Evolutionary conservation across 2,888 invertebrate genomes (phyloP).

Genomic region (Podabrus alpinus): DNA sequence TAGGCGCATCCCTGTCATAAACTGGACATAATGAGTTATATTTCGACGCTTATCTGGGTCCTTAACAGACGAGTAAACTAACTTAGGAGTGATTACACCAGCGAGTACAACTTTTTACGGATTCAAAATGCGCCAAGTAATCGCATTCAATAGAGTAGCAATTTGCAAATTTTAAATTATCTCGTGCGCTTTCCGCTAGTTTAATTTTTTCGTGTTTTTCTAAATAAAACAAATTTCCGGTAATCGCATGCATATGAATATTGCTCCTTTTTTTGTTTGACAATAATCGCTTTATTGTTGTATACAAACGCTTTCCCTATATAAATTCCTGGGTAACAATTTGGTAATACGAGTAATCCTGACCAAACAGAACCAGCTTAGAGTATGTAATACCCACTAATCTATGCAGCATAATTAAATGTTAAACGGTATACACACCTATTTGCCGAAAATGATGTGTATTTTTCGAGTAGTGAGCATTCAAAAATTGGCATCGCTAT

Average conservation of each 20-base stretch:
- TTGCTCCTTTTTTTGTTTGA: background rate
- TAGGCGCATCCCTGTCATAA: conserved; percentile 41
- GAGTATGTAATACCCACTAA: conserved; percentile 26
- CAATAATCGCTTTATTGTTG: conserved; percentile 18
- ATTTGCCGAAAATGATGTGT: background rate
- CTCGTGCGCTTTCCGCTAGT: conserved; percentile 19
- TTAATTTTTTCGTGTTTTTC: conserved; percentile 10
- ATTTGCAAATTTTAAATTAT: conserved; percentile 12
- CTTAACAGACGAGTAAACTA: conserved; percentile 43
- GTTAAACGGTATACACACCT: conserved; percentile 19
- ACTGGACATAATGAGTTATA: conserved; percentile 48
- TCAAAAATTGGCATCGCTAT: background rate
- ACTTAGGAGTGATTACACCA: conserved; percentile 19
- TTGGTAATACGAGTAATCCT: conserved; percentile 26
- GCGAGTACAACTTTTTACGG: conserved; percentile 18
- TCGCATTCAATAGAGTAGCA: conserved; percentile 23
- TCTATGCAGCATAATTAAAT: conserved; percentile 27
- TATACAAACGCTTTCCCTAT: conserved; percentile 9
- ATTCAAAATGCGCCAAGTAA: background rate
- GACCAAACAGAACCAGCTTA: conserved; percentile 21
- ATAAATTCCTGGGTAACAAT: conserved; percentile 17
- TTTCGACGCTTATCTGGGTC: conserved; percentile 33
- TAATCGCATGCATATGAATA: conserved; percentile 16
- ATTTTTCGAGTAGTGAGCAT: background rate
- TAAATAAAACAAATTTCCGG: conserved; percentile 15